Percentiles rank a stretch among this genome's conserved stretches.
phyloP scores from a whole-genome alignment of 1,140 invertebrate genomes.

The Sycophila sp. region DNA sequence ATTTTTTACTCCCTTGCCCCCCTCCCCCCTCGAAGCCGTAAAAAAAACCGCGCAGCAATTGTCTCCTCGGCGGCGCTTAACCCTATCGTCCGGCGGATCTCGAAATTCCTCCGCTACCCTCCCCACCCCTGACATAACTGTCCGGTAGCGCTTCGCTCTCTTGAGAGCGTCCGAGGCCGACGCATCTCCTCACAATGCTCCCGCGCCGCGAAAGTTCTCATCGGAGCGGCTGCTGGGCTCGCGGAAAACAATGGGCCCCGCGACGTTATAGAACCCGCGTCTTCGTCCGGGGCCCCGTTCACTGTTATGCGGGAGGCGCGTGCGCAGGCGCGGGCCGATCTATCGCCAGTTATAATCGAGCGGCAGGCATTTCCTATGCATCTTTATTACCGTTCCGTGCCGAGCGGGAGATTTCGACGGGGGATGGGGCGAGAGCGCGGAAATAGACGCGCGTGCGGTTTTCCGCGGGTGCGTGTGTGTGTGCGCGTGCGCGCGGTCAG shows the following conservation, averaged over 20 bases:
- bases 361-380: constrained; percentile 40
- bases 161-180: too few species aligned
- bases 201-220: constrained; percentile 25
- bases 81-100: not conserved
- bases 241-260: constrained; percentile 39
- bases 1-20: too few species aligned
- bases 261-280: too few species aligned
- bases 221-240: constrained; percentile 27
- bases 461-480: too few species aligned
- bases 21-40: too few species aligned
- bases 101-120: not conserved
- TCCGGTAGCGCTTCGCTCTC: constrained; percentile 39
- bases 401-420: not conserved
- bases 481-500: too few species aligned
- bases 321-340: not conserved
- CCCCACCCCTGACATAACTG: not conserved
- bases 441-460: not conserved
- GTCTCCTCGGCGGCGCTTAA: not conserved
- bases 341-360: constrained; percentile 50
- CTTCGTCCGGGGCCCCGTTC: too few species aligned
- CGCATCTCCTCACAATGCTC: not conserved
- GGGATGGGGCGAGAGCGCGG: not conserved
- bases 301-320: constrained; percentile 25
- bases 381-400: constrained; percentile 7
- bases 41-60: too few species aligned